These are phyloP conservation scores for Tangara arthus DNA, from an alignment of 2,797 vertebrate genomes.

Conservation along the genomic window DNA sequence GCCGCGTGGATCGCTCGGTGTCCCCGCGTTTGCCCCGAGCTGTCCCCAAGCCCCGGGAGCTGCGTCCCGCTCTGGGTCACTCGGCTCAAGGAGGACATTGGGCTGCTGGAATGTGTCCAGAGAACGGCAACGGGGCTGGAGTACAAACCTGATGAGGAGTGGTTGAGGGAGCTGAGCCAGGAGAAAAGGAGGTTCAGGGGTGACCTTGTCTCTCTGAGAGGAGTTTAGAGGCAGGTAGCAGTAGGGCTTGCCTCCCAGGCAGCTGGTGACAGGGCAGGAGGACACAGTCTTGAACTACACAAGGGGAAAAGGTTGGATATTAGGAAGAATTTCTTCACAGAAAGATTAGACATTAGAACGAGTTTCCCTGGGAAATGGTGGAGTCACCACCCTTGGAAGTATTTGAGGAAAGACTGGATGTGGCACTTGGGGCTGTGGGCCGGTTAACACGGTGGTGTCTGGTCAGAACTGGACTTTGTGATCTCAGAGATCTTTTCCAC, in stretches of 20 bases:
- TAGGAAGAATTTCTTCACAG: not conserved
- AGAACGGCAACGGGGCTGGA: not conserved
- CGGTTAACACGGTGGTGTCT: rapidly evolving
- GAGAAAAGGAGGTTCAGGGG: not conserved
- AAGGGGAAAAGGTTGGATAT: not conserved
- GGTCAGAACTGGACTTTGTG: not conserved
- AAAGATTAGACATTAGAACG: rapidly evolving
- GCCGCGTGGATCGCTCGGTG: not conserved
- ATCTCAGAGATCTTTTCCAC: not conserved
- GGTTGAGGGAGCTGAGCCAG: not conserved
- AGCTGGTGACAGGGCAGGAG: not conserved
- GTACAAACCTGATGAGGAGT: not conserved
- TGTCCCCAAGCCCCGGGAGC: rapidly evolving
- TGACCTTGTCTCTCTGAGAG: not conserved
- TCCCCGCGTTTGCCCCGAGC: rapidly evolving
- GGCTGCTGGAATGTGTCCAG: not conserved
- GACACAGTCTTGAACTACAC: rapidly evolving
- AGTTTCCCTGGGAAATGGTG: not conserved
- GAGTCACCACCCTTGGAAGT: not conserved
- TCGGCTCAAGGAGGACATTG: rapidly evolving
- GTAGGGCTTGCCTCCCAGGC: too few species aligned
- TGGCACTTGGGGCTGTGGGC: not conserved
- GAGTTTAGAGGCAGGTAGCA: not conserved
- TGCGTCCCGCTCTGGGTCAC: not conserved
- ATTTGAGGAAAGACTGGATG: not conserved